These are phyloP conservation scores for Manis javanica DNA, from an alignment of 2,797 vertebrate species.

Conservation along the genomic window DNA sequence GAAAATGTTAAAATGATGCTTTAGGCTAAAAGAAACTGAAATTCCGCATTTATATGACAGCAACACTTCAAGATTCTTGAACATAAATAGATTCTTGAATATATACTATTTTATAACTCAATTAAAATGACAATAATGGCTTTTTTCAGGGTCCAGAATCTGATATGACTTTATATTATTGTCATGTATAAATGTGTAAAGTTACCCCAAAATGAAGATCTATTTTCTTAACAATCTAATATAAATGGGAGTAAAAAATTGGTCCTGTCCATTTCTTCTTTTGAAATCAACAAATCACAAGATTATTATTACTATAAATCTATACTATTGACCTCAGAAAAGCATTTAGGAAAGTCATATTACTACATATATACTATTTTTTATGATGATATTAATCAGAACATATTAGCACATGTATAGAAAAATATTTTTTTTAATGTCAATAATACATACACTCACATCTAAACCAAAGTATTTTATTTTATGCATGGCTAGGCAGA, in stretches of 20 bases:
- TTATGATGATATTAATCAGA: slow-evolving; percentile 60
- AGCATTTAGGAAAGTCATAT: slow-evolving; percentile 16
- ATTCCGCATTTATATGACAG: slow-evolving; percentile 75
- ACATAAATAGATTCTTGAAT: slow-evolving; percentile 64
- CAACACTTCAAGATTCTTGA: slow-evolving; percentile 67
- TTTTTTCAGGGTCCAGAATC: slow-evolving; percentile 41
- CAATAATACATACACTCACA: slow-evolving; percentile 70
- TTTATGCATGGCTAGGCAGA: slow-evolving; percentile 75
- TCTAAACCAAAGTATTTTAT: slow-evolving; percentile 72
- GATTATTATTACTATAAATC: slow-evolving; percentile 43
- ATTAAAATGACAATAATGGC: slow-evolving; percentile 69
- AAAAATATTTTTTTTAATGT: slow-evolving; percentile 61
- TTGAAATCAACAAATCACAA: slow-evolving; percentile 48
- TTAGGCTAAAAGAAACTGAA: slow-evolving; percentile 80
- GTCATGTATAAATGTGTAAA: slow-evolving; percentile 57
- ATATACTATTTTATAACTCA: slow-evolving; percentile 69
- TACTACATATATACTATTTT: slow-evolving; percentile 29
- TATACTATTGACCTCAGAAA: slow-evolving; percentile 44
- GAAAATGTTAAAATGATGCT: slow-evolving; percentile 80
- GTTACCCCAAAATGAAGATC: slow-evolving; percentile 32
- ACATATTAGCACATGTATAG: slow-evolving; percentile 22
- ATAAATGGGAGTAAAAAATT: slow-evolving; percentile 62
- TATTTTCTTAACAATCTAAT: slow-evolving; percentile 66
- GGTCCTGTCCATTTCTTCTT: neutral
- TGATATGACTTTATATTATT: slow-evolving; percentile 68